Conservation (phyloP, 2,113 vertebrate species). For the Pseudopipra pipra region DNA sequence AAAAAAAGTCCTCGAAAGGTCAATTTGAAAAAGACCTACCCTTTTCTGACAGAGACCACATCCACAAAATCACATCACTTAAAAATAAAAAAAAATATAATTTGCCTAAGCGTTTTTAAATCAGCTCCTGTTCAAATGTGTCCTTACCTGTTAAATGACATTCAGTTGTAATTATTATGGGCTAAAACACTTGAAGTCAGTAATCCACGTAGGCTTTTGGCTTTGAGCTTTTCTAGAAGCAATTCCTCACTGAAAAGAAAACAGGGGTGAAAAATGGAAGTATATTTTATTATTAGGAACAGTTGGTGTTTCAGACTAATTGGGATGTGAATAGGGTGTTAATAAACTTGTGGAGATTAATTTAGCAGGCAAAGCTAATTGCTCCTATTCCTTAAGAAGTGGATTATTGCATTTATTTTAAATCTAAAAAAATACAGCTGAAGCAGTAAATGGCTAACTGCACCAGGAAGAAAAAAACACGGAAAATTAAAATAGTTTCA, state of each 20-base stretch:
- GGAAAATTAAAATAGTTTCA: not conserved
- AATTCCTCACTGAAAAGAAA: not conserved
- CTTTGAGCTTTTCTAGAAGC: not conserved
- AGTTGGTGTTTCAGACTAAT: not conserved
- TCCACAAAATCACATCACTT: not conserved
- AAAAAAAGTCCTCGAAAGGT: not conserved
- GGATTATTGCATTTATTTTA: not conserved
- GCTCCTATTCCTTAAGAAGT: not conserved
- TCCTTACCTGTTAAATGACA: not conserved
- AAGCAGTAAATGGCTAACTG: not conserved
- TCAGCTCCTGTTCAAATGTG: not conserved
- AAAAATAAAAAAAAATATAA: not conserved
- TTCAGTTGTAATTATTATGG: not conserved
- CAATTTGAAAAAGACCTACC: not conserved
- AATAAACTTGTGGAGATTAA: not conserved
- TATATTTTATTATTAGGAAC: not conserved
- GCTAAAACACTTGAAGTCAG: not conserved
- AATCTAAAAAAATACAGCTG: not conserved
- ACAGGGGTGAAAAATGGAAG: not conserved
- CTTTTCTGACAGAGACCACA: not conserved
- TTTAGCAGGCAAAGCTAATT: not conserved
- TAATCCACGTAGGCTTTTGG: not conserved
- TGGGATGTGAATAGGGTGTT: not conserved
- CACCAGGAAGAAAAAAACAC: not conserved
- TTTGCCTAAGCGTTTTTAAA: not conserved